Base-by-base conservation (phyloP, 2,888 invertebrate genomes). In the Rhamnusium bicolor region DNA sequence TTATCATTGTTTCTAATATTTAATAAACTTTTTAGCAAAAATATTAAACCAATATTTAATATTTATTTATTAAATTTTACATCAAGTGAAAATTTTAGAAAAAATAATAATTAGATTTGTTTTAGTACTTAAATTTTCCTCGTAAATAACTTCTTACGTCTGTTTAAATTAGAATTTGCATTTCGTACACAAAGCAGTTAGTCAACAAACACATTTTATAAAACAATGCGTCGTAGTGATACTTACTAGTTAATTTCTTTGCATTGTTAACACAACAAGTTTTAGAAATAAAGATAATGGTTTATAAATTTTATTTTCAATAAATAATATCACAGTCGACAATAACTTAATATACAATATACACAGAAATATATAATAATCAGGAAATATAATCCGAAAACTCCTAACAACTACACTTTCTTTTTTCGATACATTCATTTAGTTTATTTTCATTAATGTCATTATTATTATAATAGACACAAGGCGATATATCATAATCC, bases 361-460 rank as follows among this genome's bases (percentile, higher is more conserved):
- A 29, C 19, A 54, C 32, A 49, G 10, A 62, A 32, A 61, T 40
- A 53, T 18, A 60, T 8, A 61, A 32, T 40, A 53, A 16, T 53
- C 12, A 40, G 51, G 51, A 71, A 49, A 58, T 49, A 58, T 27
- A 46, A 1, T 32, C 5, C 70, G 16, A 12, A 51, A 12, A 24
- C 49, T 65, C 68, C 61, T 76, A 80, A 69, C 77, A 75, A 75
- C 76, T 81, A 62, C 75, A 80, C 40, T 74, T 81, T 14, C 77
- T 72, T 58, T 79, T 75, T 72, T 85, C 85, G 12, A 84, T 78
- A 49, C 78, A 79, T 77, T 86, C 86, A 67, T 86, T 86, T 19
- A 82, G 81, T 72, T 80, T 79, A 54, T 86, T 86, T 63, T 86
- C 85, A 12, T 83, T 81, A 32, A 81, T 80, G 79, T 85, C 85